Evolutionary conservation across 2,113 vertebrate genomes (phyloP), one percentile per base, ranked within the genome.

Genomic region (Megaleporinus macrocephalus): DNA sequence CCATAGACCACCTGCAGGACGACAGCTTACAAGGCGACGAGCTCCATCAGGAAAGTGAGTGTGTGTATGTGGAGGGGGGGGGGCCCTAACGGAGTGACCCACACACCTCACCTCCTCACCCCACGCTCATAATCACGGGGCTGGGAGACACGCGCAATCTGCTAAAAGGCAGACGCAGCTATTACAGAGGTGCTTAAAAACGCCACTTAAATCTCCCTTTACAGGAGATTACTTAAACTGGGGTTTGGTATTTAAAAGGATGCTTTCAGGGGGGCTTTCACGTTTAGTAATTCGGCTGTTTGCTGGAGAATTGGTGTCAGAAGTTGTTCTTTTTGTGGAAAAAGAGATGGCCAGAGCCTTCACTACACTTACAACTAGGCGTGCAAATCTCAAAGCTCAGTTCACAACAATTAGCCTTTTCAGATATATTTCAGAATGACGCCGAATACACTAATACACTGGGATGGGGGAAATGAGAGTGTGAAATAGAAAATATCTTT

Each of bases 161-260:
- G 93, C 96, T 97, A 96, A 98, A 98, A 98, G 97, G 97, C 94
- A 94, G 95, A 95, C 93, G 95, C 95, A 96, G 95, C 97, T 96
- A 99, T 98, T 98, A 98, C 95, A 96, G 97, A 95, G 95, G 96
- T 97, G 96, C 97, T 99, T 97, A 97, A 97, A 75, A 98, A 98
- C 96, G 97, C 96, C 98, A 99, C 97, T 99, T 99, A 98, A 98
- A 98, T 97, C 99, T 97, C 96, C 97, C 96, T 98, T 98, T 97
- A 97, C 97, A 96, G 95, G 92, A 96, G 97, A 98, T 99, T 99
- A 99, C 97, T 97, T 98, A 98, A 98, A 98, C 97, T 95, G 95
- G 97, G 96, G 95, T 96, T 96, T 96, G 95, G 94, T 99, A 99
- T 99, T 95, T 99, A 99, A 82, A 97, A 98, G 97, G 97, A 98